phyloP scores from a whole-genome alignment of 2,113 vertebrate genomes.

The Mesembrinibis cayennensis region DNA sequence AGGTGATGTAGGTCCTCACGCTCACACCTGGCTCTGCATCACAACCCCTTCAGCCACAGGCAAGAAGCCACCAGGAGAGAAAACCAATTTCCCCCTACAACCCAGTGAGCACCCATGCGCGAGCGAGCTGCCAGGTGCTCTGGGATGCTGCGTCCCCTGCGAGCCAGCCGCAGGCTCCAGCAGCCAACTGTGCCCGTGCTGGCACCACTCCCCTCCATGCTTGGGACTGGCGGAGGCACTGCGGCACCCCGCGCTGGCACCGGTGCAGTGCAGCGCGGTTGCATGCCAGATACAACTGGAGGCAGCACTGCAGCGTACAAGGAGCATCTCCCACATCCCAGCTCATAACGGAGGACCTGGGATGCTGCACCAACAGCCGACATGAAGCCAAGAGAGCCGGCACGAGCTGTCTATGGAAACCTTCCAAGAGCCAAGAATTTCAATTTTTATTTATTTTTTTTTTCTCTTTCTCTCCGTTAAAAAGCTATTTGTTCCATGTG shows the following conservation, averaged over 20 bases:
- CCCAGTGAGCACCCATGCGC: background rate
- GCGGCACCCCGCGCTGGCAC: background rate
- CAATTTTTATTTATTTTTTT: background rate
- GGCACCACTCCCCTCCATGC: fast-evolving
- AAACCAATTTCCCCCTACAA: background rate
- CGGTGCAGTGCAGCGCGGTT: fast-evolving
- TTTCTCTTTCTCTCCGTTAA: background rate
- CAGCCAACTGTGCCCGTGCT: background rate
- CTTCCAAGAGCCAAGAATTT: conserved; percentile 19
- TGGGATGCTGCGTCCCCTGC: fast-evolving
- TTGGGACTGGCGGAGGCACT: background rate
- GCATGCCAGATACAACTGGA: background rate
- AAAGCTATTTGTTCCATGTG: conserved; percentile 30
- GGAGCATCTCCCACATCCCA: background rate
- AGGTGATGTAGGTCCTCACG: background rate
- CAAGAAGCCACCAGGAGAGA: background rate
- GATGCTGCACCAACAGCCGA: background rate
- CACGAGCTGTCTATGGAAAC: background rate
- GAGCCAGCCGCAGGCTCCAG: background rate
- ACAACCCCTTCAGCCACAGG: background rate
- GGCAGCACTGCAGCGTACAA: background rate
- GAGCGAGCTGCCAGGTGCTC: fast-evolving
- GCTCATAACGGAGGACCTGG: background rate
- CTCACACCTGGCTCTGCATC: background rate
- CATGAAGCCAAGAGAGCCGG: conserved; percentile 25